Evolutionary conservation across 2,113 vertebrate species (phyloP).

Genomic region (Coptodon rendalli): DNA sequence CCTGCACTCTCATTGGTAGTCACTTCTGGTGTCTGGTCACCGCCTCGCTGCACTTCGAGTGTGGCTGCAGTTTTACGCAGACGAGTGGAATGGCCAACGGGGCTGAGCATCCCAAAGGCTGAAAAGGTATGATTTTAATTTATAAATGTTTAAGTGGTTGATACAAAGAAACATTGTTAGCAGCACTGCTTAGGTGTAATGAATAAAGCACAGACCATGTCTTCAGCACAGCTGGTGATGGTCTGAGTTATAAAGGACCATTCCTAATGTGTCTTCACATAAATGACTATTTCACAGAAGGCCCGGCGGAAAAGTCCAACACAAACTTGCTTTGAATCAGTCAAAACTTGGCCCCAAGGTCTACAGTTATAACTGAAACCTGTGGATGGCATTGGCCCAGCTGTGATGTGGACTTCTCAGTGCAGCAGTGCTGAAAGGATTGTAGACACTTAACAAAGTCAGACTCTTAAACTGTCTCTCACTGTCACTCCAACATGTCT

Average conservation of each 20-base stretch:
- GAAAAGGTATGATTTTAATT: not conserved
- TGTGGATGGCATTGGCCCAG: not conserved
- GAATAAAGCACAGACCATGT: not conserved
- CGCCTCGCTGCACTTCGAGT: not conserved
- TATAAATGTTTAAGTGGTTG: not conserved
- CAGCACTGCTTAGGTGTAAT: not conserved
- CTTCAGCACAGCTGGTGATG: not conserved
- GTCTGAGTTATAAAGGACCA: not conserved
- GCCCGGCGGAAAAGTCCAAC: not conserved
- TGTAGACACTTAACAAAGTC: not conserved
- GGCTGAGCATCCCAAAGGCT: not conserved
- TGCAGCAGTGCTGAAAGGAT: not conserved
- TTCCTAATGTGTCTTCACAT: not conserved
- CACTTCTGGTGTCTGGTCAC: not conserved
- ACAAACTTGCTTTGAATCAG: not conserved
- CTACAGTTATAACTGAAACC: too few relatives aligned
- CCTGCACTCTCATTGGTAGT: not conserved
- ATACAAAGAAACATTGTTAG: rapidly evolving
- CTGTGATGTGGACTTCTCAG: not conserved
- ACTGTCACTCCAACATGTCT: not conserved
- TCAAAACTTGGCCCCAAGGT: rapidly evolving
- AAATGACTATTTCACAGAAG: not conserved
- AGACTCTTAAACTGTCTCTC: not conserved
- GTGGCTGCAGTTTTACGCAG: not conserved
- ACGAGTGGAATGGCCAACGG: not conserved